Evolutionary conservation across 2,888 invertebrate genomes (phyloP).

Genomic region (Pseudanteris insignis): DNA sequence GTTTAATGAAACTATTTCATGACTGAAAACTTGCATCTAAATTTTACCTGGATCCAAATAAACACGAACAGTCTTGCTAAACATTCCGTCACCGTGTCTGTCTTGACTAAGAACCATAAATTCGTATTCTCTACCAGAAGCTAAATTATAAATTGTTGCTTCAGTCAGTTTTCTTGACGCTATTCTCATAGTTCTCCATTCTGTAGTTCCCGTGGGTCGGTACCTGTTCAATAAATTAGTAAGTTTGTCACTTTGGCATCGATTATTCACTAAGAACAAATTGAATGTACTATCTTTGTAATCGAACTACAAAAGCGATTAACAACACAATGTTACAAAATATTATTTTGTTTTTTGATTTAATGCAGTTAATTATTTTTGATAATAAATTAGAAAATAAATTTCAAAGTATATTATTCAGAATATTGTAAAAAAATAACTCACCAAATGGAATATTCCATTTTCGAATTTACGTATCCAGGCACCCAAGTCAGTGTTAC

Average conservation of each 20-base stretch:
- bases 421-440: conserved; percentile 10
- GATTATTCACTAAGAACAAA: too few species aligned
- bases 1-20: background rate
- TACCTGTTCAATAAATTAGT: conserved; percentile 72
- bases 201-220: conserved; percentile 76
- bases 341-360: too few species aligned
- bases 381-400: too few species aligned
- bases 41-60: conserved; percentile 71
- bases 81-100: conserved; percentile 86
- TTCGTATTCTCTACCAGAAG: conserved; percentile 84
- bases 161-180: conserved; percentile 77
- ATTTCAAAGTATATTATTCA: too few species aligned
- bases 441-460: conserved; percentile 86
- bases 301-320: too few species aligned
- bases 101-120: conserved; percentile 91
- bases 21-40: too few species aligned
- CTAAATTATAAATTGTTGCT: conserved; percentile 80
- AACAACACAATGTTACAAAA: too few species aligned
- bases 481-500: conserved; percentile 86
- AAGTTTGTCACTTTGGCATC: too few species aligned
- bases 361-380: too few species aligned
- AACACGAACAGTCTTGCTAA: conserved; percentile 83
- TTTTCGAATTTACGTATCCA: conserved; percentile 79
- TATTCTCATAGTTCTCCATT: conserved; percentile 86
- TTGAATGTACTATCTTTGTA: too few species aligned